Base-by-base conservation (phyloP, 1,140 invertebrate genomes). In the Leptinotarsa texana region DNA sequence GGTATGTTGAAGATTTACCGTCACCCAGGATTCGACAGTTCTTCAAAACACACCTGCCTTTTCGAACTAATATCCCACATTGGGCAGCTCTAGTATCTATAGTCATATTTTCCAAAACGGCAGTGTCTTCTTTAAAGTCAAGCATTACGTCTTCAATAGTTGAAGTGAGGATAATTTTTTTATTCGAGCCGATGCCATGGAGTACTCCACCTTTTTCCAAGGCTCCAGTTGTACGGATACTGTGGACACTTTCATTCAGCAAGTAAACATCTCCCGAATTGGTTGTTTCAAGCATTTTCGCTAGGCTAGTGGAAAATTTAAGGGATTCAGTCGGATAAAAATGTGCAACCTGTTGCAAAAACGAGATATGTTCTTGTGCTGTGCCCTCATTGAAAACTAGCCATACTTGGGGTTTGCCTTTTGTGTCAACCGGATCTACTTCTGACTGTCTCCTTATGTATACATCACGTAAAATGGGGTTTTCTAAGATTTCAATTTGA, bases 401-500 rank as follows among this genome's bases (percentile, higher is more conserved):
- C 80, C 87, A 87, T n/a, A 83, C 85, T 75, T 84, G 82, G 1
- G 69, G 73, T 74, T 78, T 69, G 62, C 65, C 27, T 22, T 76
- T 66, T 49, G 69, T 49, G 49, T 68, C 49, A 72, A 76, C 74
- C 74, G 49, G 73, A 70, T 77, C 77, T 8, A 77, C 73, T 83
- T 67, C 74, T 69, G 76, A 82, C 67, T 80, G 76, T 47, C 76
- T 81, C 73, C 75, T 83, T 13, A 79, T 79, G 22, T 42, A 42
- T 42, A 42, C 33, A 6, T 87, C 84, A 62, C 90, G 84, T 83
- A 90, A 87, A 3, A 86, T 84, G 3, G 89, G 88, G 83, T 91
- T 91, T 80, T 91, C 89, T 0, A 90, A 78, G 11, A 91, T 84
- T 72, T 90, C 89, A 76, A 91, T 87, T 76, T 91, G 89, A n/a